Evolutionary conservation across 2,113 vertebrate genomes (phyloP), one percentile per base, ranked within the genome.

Genomic region (Syngnathus typhle): DNA sequence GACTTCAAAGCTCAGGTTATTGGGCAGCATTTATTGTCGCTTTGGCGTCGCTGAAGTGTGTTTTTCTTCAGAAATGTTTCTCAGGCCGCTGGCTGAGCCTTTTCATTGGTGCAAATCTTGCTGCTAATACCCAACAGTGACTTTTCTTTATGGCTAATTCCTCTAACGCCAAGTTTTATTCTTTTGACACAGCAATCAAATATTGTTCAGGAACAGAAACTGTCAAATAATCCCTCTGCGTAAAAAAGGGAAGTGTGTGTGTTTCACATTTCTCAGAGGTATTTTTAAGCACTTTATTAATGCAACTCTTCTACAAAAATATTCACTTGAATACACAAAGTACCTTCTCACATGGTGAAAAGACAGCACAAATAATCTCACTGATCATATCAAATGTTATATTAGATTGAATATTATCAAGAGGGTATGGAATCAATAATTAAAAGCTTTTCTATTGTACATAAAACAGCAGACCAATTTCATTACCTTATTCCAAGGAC

Each of bases 1-100:
- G n/a, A 84, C 85, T 85, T 88, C 83, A 88, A 87, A 88, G 82
- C 51, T 68, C 77, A 81, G 79, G 71, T 85, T 81, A 82, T 80
- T 87, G 80, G 78, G 67, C 72, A 54, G 69, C 72, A 54, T 85
- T 83, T 74, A 72, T 77, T 80, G 85, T 78, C 71, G 68, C 39
- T 3, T 68, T 60, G 60, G 60, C 66, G 56, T 60, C 67, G 74
- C 77, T 76, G 68, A 47, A 52, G 74, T 68, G 69, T 73, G 66
- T 78, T 84, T 83, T 71, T 65, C 60, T 76, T 79, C 43, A 73
- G 62, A 72, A 75, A 71, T 43, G 71, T 71, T 70, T 76, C 59
- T 73, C 19, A 18, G 63, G 46, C 68, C 62, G 70, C 71, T 71
- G 68, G 61, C 72, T 70, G 72, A 71, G 49, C 37, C 59, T 60